Conservation (phyloP, 2,113 vertebrate genomes). For the Raja brachyura region DNA sequence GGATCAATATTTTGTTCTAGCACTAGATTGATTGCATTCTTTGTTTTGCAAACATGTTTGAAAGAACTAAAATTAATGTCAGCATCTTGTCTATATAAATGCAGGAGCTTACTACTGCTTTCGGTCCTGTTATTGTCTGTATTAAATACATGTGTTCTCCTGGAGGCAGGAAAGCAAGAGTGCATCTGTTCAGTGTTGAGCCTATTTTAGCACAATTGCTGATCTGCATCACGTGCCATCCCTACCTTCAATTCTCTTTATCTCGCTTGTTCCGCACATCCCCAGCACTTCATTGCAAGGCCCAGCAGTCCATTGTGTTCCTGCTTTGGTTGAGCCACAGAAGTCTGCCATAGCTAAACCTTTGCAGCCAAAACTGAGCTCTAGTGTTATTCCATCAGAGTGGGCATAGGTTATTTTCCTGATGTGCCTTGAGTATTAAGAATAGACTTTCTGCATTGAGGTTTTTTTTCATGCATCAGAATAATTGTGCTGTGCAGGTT, state of each 20-base stretch:
- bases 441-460: neutral
- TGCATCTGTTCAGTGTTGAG: neutral
- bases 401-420: neutral
- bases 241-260: no score
- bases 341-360: neutral
- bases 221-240: neutral
- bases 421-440: neutral
- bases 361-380: neutral
- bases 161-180: neutral
- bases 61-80: neutral
- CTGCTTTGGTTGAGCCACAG: neutral
- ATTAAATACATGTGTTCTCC: neutral
- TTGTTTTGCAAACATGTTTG: neutral
- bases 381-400: neutral
- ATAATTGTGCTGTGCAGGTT: neutral
- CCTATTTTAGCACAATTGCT: neutral
- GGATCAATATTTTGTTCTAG: neutral
- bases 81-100: neutral
- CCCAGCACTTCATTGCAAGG: neutral
- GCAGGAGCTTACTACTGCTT: neutral
- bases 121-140: neutral
- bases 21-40: neutral
- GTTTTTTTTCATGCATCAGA: neutral
- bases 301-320: neutral
- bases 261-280: neutral